Conservation (phyloP, 2,797 vertebrate species). For the Loris lydekkerianus region DNA sequence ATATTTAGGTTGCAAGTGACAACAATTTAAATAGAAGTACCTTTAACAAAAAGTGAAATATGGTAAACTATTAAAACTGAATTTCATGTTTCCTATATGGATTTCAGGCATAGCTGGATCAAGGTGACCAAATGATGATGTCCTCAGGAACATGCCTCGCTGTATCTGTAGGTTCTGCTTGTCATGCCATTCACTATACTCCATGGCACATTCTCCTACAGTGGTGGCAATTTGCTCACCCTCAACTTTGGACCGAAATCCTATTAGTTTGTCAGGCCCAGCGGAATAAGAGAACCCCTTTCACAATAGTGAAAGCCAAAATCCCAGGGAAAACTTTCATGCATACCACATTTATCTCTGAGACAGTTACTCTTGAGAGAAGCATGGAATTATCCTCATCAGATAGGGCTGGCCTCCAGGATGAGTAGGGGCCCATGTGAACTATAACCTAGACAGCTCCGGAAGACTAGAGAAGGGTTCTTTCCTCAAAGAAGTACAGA, state of each 20-base stretch:
- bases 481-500: not conserved
- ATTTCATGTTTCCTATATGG: not conserved
- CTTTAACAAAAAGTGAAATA: not conserved
- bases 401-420: not conserved
- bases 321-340: not conserved
- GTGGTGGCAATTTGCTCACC: not conserved
- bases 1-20: not conserved
- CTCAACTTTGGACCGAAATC: not conserved
- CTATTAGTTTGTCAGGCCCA: not conserved
- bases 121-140: not conserved
- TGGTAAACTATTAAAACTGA: not conserved
- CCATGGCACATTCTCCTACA: not conserved
- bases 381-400: not conserved
- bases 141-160: not conserved
- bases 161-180: not conserved
- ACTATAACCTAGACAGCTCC: not conserved
- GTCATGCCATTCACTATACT: not conserved
- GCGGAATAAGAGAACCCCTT: not conserved
- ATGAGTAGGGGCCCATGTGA: not conserved
- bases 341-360: not conserved
- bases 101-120: slow-evolving; percentile 23
- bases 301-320: not conserved
- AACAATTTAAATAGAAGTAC: not conserved
- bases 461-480: not conserved
- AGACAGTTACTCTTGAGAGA: not conserved